Base-by-base conservation (phyloP, 53 echinoderm and acorn worm genomes). In the Stichopus horrens region DNA sequence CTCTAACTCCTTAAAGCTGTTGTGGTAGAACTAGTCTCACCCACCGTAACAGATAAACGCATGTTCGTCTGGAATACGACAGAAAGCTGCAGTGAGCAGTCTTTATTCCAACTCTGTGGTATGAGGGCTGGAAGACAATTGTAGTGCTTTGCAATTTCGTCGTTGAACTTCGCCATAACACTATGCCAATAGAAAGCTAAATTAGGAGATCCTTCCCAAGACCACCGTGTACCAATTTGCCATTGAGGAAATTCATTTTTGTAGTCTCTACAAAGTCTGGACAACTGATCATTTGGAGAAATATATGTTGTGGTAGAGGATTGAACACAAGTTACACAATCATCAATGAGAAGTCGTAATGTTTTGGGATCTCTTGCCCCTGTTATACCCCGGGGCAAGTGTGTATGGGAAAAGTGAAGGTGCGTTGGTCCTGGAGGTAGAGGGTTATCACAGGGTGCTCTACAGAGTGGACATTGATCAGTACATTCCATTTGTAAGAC, bases 401-500 rank as follows among this genome's bases (percentile, higher is more conserved):
- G 76, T 52, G 76, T 76, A 52, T 14, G 23, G 5, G 76, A 23
- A 7, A 14, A 11, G 76, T 77, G 77, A 18, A 51, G 7, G 53
- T 77, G 53, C 5, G n/a, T 16, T 77, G 54, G 14, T 54, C 77
- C 77, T 52, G 8, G 77, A 8, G 77, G 77, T 77, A 77, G 55
- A 14, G 7, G 8, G 54, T 53, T 77, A 7, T 77, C 77, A n/a
- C 77, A 77, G 4, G 77, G 53, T 53, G 37, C 53, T 77, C 54
- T 77, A n/a, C 77, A 77, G 52, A 77, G 53, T 16, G 77, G 77
- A 16, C 77, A 77, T 54, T 77, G 77, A 10, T 77, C 53, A 4
- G 54, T 16, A 52, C 77, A 77, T 13, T 51, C 14, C 16, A n/a
- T 16, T 23, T 53, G 8, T 77, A 77, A 54, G 53, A 77, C 53